phyloP scores from a whole-genome alignment of 1,140 invertebrate genomes.

The Bombus balteatus region DNA sequence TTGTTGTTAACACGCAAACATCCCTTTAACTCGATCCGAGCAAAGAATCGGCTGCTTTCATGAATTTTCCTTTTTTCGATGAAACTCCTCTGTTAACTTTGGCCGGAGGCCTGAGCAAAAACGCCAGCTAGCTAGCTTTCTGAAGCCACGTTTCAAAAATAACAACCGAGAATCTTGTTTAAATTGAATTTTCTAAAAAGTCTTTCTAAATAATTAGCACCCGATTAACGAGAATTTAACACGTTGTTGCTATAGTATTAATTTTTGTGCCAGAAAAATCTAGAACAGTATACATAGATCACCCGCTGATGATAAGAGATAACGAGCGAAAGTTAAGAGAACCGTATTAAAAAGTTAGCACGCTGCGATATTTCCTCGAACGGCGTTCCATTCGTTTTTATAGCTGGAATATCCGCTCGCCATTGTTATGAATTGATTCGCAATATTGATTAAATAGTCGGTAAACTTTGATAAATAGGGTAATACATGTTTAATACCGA shows the following conservation, averaged over 20 bases:
- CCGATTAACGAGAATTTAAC: neutral
- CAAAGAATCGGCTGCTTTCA: conserved; percentile 1
- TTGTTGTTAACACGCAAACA: conserved; percentile 19
- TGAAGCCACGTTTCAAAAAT: neutral
- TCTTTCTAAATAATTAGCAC: neutral
- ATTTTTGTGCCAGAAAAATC: no score
- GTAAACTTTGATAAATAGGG: neutral
- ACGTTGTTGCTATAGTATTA: neutral
- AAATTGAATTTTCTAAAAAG: neutral
- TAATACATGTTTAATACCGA: neutral
- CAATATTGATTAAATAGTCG: neutral
- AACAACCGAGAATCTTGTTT: neutral
- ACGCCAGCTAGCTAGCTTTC: no score
- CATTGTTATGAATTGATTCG: neutral
- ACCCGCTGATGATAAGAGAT: neutral
- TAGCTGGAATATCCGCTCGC: neutral
- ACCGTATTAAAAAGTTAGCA: neutral
- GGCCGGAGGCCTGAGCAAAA: neutral
- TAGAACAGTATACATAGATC: neutral
- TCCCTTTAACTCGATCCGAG: neutral
- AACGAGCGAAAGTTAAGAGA: neutral
- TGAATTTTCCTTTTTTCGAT: neutral
- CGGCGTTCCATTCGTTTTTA: neutral
- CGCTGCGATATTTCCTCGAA: neutral
- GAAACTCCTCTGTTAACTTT: neutral